Percentiles rank a stretch among this genome's conserved stretches.
phyloP scores from a whole-genome alignment of 2,113 vertebrate genomes.

The Perognathus longimembris region DNA sequence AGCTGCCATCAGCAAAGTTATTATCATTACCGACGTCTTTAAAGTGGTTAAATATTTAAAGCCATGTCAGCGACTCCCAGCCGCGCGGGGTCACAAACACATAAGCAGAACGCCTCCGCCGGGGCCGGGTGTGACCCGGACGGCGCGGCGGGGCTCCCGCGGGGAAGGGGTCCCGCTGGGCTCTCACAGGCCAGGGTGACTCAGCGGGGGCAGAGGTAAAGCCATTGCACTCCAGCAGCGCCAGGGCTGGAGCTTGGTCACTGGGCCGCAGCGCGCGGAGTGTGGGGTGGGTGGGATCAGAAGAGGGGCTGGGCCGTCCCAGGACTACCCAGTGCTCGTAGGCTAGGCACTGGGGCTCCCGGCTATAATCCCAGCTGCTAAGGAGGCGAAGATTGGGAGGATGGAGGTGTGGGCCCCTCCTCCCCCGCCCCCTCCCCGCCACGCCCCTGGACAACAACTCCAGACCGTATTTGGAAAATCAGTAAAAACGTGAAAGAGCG shows the following conservation, averaged over 20 bases:
- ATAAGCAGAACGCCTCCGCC: neutral
- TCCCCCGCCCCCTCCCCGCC: no score
- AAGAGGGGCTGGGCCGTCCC: neutral
- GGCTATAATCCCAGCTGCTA: no score
- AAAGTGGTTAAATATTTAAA: slow-evolving; percentile 66
- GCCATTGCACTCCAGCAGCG: neutral
- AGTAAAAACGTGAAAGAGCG: no score
- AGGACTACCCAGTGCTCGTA: neutral
- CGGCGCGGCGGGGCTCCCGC: neutral
- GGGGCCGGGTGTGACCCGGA: no score
- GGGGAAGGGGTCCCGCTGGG: neutral
- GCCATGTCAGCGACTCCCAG: slow-evolving; percentile 1
- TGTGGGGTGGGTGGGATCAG: neutral
- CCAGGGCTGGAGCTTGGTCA: neutral
- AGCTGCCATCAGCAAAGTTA: slow-evolving; percentile 51
- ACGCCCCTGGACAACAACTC: no score
- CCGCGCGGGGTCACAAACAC: slow-evolving; percentile 1
- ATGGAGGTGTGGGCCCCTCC: no score
- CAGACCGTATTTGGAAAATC: no score
- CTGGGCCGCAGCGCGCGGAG: neutral
- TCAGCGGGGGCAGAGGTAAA: neutral
- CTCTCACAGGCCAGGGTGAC: neutral
- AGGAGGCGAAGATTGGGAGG: no score
- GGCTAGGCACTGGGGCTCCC: neutral
- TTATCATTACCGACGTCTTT: slow-evolving; percentile 34